Evolutionary conservation across 2,797 vertebrate species (phyloP), one percentile per base, ranked within the genome.

Genomic region (Chelidonichthys spinosus): DNA sequence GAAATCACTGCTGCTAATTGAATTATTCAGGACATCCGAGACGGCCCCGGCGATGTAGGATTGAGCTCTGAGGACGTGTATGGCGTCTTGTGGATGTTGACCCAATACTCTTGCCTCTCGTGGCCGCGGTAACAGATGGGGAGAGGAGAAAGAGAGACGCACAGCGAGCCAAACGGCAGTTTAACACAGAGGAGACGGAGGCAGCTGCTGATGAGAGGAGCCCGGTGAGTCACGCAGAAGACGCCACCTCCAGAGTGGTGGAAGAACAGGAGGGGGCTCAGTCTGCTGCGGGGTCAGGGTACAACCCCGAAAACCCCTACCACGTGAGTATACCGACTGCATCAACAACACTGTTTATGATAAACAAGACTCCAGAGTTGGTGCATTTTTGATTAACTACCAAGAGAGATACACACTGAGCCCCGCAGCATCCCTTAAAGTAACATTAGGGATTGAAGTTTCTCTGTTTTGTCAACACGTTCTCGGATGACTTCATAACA

Each of bases 281-380:
- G 66, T 92, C 90, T 11, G 69, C 81, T 3, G 85, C 65, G 0
- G 89, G 93, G 36, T 93, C 94, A 18, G 90, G 87, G 0, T 95
- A 94, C 85, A 97, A 98, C 75, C 97, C 97, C 0, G 95, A 97
- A 71, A 99, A 98, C 79, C 97, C 97, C 8, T 97, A 98, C 60
- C 96, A 97, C 0, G 97, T 98, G 91, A 94, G 97, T 83, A 25
- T 25, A 60, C 2, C 10, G 11, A 32, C 76, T 73, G 74, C 46
- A 72, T 81, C 74, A 83, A 69, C 82, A 74, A 32, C 44, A 13
- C 39, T 65, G 72, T 80, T 82, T 74, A 64, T 36, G 63, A 70
- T 78, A 64, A 83, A 86, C 70, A 80, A 72, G 47, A 35, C 69
- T 81, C 66, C 72, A 47, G 56, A 80, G 76, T 33, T 53, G 53